Evolutionary conservation across 2,113 vertebrate genomes (phyloP), one percentile per base, ranked within the genome.

Genomic region (Triplophysa siluroides): DNA sequence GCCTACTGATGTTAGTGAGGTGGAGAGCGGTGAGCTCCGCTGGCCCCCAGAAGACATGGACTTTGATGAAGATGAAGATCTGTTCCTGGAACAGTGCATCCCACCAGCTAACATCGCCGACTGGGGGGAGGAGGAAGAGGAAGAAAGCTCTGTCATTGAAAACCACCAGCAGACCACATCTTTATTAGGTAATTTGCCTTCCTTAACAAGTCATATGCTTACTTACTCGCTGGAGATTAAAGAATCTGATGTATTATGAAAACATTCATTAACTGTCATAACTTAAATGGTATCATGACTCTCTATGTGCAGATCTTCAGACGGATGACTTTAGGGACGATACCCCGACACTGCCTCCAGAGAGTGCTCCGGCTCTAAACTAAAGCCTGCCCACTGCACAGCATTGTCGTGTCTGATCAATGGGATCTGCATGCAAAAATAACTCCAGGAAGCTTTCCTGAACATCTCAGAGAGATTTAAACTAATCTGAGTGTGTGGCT

Each of bases 21-120:
- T 94, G 82, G 94, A 95, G 88, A 95, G 94, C 1, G 93, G 94
- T 0, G 94, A 94, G 88, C 88, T 94, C 50, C 92, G 94, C 50
- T 94, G 94, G 94, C 94, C 94, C 14, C 93, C 94, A 0, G 91
- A 93, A 61, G 89, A 86, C 69, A 84, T 87, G 29, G 89, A 92
- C 83, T 85, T 86, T 65, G 90, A 92, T 26, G 92, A 93, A 0
- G 93, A 93, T 1, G 93, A 94, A 68, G 92, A 93, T 86, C 88
- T 94, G 70, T 93, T 94, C 85, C 76, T 93, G 81, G 93, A 92
- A 86, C 92, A 93, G 84, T 92, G 92, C 74, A 93, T 92, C 74
- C 93, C 92, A 8, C 92, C 91, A 0, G 91, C 91, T 21, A 93
- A 92, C 84, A 92, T 93, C 2, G 90, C 91, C 13, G 93, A 93